Conservation (phyloP, 2,797 vertebrate species). For the Merluccius polli region DNA sequence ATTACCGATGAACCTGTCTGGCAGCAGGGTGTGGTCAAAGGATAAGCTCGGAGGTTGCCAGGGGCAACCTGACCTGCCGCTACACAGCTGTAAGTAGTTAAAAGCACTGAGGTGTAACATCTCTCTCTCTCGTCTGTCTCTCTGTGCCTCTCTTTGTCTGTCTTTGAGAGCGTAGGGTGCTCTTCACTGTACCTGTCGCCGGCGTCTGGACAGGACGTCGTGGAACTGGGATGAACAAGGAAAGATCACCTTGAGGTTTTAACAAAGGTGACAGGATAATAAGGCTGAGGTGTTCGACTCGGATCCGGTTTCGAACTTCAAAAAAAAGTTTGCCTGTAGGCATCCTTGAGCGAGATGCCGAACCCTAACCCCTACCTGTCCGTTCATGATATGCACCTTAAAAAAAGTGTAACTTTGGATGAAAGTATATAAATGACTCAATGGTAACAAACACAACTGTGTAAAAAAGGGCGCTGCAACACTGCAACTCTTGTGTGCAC, state of each 20-base stretch:
- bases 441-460: background rate
- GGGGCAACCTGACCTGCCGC: background rate
- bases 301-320: background rate
- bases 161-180: background rate
- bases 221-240: background rate
- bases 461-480: background rate
- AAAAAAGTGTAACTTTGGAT: background rate
- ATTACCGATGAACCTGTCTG: background rate
- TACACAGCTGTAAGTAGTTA: background rate
- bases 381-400: background rate
- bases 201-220: background rate
- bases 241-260: background rate
- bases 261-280: background rate
- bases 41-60: background rate
- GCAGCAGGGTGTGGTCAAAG: background rate
- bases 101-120: background rate
- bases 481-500: background rate
- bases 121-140: background rate
- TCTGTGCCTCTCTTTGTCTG: background rate
- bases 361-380: background rate
- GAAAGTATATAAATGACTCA: background rate
- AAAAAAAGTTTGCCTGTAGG: background rate
- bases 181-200: background rate
- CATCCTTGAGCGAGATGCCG: background rate
- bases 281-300: background rate